Base-by-base conservation (phyloP, 1,140 invertebrate species). In the Bombyx mandarina region DNA sequence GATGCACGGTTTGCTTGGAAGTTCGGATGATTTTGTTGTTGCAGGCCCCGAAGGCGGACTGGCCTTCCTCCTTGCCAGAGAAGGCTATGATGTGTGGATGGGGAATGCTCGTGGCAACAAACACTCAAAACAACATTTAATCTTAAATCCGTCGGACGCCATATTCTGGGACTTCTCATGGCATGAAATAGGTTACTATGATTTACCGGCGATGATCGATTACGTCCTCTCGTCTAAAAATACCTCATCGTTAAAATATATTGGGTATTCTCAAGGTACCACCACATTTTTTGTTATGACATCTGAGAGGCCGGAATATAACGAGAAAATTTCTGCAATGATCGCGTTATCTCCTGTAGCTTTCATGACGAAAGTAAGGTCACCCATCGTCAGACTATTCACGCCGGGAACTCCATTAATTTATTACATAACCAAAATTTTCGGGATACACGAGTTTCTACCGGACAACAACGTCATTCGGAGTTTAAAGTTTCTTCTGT, bases 1-100 rank as follows among this genome's bases (percentile, higher is more conserved):
- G 1, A 91, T 94, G 76, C 94, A 95, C 65, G 94, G 94, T 6
- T 66, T 95, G 6, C 69, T 93, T 0, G 89, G 88, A 1, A 91
- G 90, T 57, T 91, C 93, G 4, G 89, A 91, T 5, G 92, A 93
- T 72, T 95, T 89, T 87, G 73, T 94, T 8, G 67, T 93, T 2
- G 79, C 89, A 44, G 90, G 91, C 22, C 91, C 90, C 10, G 83
- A 90, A 18, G 92, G 91, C 66, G 89, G 88, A 1, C 71, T 94
- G 12, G 92, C 88, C 2, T 93, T 90, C 65, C 66, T 89, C n/a
- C 71, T 93, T 22, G 88, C 91, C 0, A 90, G 92, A 61, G 67
- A 79, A 60, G 91, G 91, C 3, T 93, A 91, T 62, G 93, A 94
- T 67, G 92, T 94, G 3, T 94, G 93, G 93, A 65, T 93, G 63